Conservation (phyloP, 2,888 invertebrate genomes). For the Polyploca ridens region DNA sequence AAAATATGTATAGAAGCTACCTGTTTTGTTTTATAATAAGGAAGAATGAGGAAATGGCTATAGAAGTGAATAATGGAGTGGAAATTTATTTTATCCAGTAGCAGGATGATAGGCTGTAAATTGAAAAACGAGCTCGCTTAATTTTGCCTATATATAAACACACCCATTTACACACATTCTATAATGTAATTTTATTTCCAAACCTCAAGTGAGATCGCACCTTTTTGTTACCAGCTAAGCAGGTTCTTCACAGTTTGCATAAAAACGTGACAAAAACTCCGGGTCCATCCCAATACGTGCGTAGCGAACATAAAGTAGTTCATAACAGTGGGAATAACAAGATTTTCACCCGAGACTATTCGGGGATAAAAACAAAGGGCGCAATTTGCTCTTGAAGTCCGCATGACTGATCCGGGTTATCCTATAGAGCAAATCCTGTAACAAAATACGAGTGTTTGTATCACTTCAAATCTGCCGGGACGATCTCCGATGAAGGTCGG, state of each 20-base stretch:
- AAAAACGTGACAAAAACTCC: slow-evolving; percentile 15
- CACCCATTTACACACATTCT: no score
- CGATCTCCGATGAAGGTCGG: slow-evolving; percentile 48
- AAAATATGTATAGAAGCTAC: no score
- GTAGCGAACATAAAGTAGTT: slow-evolving; percentile 58
- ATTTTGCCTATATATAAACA: no score
- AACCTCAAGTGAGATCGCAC: background rate
- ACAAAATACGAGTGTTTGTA: slow-evolving; percentile 61
- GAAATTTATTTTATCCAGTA: no score
- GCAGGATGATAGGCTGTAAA: no score
- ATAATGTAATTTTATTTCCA: no score
- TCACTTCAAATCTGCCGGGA: slow-evolving; percentile 60
- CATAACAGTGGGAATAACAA: slow-evolving; percentile 59
- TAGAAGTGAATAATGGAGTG: no score
- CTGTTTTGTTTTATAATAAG: no score
- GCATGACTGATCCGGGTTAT: slow-evolving; percentile 67
- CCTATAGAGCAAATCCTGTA: slow-evolving; percentile 53
- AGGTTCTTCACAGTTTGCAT: background rate
- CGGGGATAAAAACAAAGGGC: slow-evolving; percentile 65
- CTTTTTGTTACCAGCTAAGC: background rate
- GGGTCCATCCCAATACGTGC: slow-evolving; percentile 28
- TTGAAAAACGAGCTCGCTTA: no score
- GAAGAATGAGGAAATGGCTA: no score
- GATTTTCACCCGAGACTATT: slow-evolving; percentile 55
- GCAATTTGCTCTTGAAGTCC: slow-evolving; percentile 61